Evolutionary conservation across 2,888 invertebrate species (phyloP), one percentile per base, ranked within the genome.

Genomic region (Drosophila nr. perissopoda): DNA sequence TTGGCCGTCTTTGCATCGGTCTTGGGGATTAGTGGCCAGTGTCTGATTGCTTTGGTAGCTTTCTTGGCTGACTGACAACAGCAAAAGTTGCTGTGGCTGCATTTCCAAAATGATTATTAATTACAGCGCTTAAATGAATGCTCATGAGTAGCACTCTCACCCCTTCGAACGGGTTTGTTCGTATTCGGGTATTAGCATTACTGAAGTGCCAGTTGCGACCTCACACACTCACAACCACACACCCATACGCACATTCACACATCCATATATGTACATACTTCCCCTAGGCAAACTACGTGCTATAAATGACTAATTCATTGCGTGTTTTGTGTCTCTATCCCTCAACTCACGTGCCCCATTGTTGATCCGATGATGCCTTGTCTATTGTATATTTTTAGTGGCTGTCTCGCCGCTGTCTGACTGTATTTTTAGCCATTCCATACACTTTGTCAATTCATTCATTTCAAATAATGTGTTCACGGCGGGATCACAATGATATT

Each of bases 241-340:
- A 77, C 66, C 18, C 25, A 29, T 27, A 18, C 18, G 31, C n/a
- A 33, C 2, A 21, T 25, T 10, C 29, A 49, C 3, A 49, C 11
- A 51, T n/a, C 13, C 2, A 18, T 25, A 8, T 48, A 8, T 48
- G 16, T 48, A 7, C 10, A 18, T 10, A 29, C 4, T 51, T 51
- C n/a, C 10, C 49, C 48, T 21, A 27, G 18, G 25, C 21, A 53
- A 65, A 48, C 64, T 80, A 87, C 89, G 87, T 87, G 87, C 83
- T 79, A 83, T 76, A 87, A 89, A 84, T 87, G 87, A 83, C 87
- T 85, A 83, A 87, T 87, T 89, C 85, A 83, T 80, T 59, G 69
- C 64, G 56, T 66, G 70, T 63, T 77, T 74, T 76, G 71, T 64
- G 42, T 59, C 40, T 56, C 57, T 40, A 36, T 69, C 57, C 59